Evolutionary conservation across 1,140 invertebrate genomes (phyloP), one percentile per base, ranked within the genome.

Genomic region (Drosophila tristis): DNA sequence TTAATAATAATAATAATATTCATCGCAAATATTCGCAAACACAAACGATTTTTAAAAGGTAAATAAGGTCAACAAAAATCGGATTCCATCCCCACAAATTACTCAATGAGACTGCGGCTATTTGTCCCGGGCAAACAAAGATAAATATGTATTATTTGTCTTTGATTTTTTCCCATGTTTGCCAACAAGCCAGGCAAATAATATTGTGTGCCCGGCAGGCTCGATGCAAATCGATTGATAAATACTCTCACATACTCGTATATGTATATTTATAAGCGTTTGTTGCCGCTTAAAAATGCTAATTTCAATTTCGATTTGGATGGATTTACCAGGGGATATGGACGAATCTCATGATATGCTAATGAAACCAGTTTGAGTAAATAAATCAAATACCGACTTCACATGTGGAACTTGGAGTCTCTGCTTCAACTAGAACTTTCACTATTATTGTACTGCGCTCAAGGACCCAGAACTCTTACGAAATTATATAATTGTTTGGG

Each of bases 161-260:
- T 72, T 71, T 35, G 25, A 9, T 65, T 74, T 65, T 64, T 44
- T 58, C 4, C 11, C 45, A 39, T 31, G 53, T 8, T 43, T 39
- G 61, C 29, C 75, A 55, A 39, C 35, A 54, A 44, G 45, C 35
- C 49, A 54, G 43, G 57, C 57, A 72, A 64, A 42, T 73, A 72
- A 65, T 49, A n/a, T 60, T 56, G 48, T 58, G 2, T 58, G 50
- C 51, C 71, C 55, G 15, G 16, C 71, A 44, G 71, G 61, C 49
- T 39, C 23, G 63, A 75, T 53, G 67, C 62, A 75, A 75, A 75
- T 75, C 72, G 72, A 75, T 75, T 75, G 55, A 74, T 59, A 75
- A 75, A 75, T 67, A 75, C 25, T 11, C 8, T 35, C 43, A 29
- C 26, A 42, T 35, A 25, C 23, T 25, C 23, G 26, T 6, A 44